Evolutionary conservation across 2,113 vertebrate species (phyloP).

Genomic region (Rissa tridactyla): DNA sequence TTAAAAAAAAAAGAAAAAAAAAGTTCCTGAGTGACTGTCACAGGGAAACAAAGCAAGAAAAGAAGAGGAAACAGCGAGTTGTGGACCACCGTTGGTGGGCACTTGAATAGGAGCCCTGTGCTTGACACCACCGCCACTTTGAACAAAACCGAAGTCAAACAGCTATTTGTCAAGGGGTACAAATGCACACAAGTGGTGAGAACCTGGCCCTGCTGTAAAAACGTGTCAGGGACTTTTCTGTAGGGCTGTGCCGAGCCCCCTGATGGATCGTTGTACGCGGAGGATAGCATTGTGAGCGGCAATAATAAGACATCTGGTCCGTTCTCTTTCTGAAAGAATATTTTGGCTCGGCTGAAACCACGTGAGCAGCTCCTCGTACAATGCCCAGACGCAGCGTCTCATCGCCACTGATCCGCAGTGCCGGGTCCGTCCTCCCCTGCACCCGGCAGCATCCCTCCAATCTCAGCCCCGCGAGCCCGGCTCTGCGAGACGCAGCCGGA

Average conservation of each 20-base stretch:
- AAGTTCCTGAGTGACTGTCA: background rate
- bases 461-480: background rate
- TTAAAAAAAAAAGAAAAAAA: background rate
- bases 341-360: background rate
- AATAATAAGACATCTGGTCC: slow-evolving; percentile 68
- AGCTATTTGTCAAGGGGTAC: slow-evolving; percentile 65
- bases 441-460: background rate
- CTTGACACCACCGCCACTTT: slow-evolving; percentile 23
- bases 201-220: slow-evolving; percentile 42
- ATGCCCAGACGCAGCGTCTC: background rate
- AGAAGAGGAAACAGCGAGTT: slow-evolving; percentile 1
- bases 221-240: slow-evolving; percentile 24
- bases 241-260: background rate
- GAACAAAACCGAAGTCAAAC: slow-evolving; percentile 58
- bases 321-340: slow-evolving; percentile 18
- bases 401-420: background rate
- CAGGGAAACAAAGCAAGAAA: slow-evolving; percentile 14
- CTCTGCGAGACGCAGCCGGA: rapidly evolving
- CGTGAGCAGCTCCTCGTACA: background rate
- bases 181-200: slow-evolving; percentile 37
- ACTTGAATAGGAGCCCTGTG: slow-evolving; percentile 60
- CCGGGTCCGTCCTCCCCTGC: rapidly evolving
- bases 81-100: slow-evolving; percentile 29
- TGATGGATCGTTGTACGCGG: slow-evolving; percentile 42
- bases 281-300: slow-evolving; percentile 24